phyloP scores from a whole-genome alignment of 2,888 invertebrate genomes.

The Tipula lateralis region DNA sequence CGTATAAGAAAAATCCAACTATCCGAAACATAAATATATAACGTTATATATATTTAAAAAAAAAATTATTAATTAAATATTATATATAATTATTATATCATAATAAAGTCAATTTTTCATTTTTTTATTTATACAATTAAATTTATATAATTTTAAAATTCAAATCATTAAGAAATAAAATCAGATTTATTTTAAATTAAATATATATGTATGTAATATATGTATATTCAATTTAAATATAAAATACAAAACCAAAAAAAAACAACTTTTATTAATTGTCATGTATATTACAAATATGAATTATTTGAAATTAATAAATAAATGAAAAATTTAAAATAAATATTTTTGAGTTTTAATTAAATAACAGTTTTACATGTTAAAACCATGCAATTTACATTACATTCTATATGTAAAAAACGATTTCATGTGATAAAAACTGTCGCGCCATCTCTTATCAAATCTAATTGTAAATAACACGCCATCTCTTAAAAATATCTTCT shows the following conservation, averaged over 20 bases:
- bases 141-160: neutral
- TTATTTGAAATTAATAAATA: slow-evolving; percentile 24
- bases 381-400: too few species aligned
- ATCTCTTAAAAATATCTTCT: too few species aligned
- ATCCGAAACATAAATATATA: neutral
- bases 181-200: neutral
- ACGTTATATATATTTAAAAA: neutral
- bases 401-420: too few species aligned
- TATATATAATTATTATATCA: neutral
- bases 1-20: neutral
- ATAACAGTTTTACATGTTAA: too few species aligned
- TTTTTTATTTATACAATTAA: neutral
- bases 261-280: neutral
- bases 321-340: neutral
- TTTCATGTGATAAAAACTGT: too few species aligned
- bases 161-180: neutral
- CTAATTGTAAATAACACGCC: too few species aligned
- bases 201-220: neutral
- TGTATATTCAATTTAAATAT: neutral
- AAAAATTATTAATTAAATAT: neutral
- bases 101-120: neutral
- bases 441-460: too few species aligned
- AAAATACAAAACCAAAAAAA: neutral
- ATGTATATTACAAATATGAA: neutral
- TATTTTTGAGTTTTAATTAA: neutral